Base-by-base conservation (phyloP, 2,797 vertebrate species). In the Philypnodon macrostomus region DNA sequence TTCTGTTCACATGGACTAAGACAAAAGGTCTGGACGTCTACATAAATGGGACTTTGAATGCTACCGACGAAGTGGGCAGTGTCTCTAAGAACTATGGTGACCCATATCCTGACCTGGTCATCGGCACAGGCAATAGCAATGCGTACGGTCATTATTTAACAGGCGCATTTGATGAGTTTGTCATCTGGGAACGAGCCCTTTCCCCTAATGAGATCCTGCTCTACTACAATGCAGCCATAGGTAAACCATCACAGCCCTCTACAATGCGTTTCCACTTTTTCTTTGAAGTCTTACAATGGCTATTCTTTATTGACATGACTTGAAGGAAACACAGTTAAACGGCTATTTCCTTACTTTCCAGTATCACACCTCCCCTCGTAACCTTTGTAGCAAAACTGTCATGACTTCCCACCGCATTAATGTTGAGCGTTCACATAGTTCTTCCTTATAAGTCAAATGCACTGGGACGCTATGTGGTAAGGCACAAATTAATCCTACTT, bases 171-270 rank as follows among this genome's bases (percentile, higher is more conserved):
- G 95, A 99, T 3, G 97, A 99, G 67, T 96, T 99, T 52, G 79
- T 98, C 70, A 95, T 99, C 74, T 99, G 97, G 97, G 94, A 97
- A 30, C 70, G 90, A 31, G 95, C 94, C 0, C 93, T 99, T 32
- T 89, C 86, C 0, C 79, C 92, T 0, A 14, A n/a, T 0, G 93
- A 98, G 46, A 70, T 99, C 2, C 23, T 63, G 35, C 86, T 91
- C 35, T 99, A 98, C 85, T 99, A 97, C 73, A 88, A 76, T 0
- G 93, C 93, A 5, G 92, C 93, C n/a, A 19, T 83, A 14, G 94
- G 96, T 98, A 87, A 80, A 89, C 82, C 52, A 24, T 21, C 40
- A 26, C 19, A 8, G 34, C 54, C 13, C 24, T 13, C 29, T 60
- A 29, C 31, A 61, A 31, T 63, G 16, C 19, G 27, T 67, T 80